phyloP scores from a whole-genome alignment of 2,797 vertebrate genomes.

The Danio aesculapii region DNA sequence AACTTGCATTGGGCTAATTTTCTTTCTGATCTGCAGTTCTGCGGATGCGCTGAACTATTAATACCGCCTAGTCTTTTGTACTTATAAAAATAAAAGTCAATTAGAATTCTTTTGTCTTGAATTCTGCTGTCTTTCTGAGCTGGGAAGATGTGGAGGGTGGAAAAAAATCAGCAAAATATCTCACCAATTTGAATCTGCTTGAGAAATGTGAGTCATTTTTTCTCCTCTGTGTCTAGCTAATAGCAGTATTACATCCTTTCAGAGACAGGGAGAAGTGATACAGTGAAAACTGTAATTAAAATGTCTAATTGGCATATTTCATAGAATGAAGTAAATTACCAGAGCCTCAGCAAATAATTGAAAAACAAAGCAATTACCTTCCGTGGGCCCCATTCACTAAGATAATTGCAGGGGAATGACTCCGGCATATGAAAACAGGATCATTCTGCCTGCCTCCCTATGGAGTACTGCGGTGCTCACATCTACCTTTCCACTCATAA shows the following conservation, averaged over 20 bases:
- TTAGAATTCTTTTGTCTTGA: constrained; percentile 53
- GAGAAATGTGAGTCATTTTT: constrained; percentile 63
- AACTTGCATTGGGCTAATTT: constrained; percentile 36
- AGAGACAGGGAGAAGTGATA: constrained; percentile 78
- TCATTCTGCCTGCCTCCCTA: constrained; percentile 67
- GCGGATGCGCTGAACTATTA: constrained; percentile 39
- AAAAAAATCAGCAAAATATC: constrained; percentile 45
- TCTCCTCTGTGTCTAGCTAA: constrained; percentile 68
- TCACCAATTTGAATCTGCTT: constrained; percentile 60
- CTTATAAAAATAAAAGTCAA: constrained; percentile 49
- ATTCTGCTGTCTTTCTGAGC: constrained; percentile 44
- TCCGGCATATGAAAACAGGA: constrained; percentile 81
- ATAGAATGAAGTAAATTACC: constrained; percentile 84
- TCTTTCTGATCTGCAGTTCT: constrained; percentile 32
- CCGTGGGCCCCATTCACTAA: constrained; percentile 74
- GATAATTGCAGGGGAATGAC: constrained; percentile 80
- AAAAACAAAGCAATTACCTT: constrained; percentile 85
- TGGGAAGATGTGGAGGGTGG: constrained; percentile 43
- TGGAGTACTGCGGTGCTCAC: constrained; percentile 63
- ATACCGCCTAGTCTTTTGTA: constrained; percentile 46
- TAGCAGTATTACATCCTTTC: constrained; percentile 79
- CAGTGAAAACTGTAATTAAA: constrained; percentile 85
- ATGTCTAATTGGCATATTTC: constrained; percentile 84
- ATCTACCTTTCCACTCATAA: constrained; percentile 68
- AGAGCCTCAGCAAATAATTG: constrained; percentile 81